Base-by-base conservation (phyloP, 1,140 invertebrate genomes). In the Saccostrea echinata region DNA sequence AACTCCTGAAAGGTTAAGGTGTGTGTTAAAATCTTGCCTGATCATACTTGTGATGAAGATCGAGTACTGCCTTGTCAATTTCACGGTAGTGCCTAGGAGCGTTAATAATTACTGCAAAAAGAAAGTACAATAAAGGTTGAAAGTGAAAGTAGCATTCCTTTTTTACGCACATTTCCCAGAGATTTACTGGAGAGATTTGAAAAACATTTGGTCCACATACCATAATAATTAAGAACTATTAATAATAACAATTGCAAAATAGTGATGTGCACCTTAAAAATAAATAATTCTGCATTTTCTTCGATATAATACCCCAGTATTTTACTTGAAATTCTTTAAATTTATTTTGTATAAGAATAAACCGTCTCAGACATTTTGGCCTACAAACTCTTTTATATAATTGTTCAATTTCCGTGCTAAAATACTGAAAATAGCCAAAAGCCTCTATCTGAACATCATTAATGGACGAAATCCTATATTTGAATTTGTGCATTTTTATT, bases 391-490 rank as follows among this genome's bases (percentile, higher is more conserved):
- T 76, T 16, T 1, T 16, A 4, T 24, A 76, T 76, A 76, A 76
- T 76, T 76, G 68, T 76, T 27, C 24, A 33, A 76, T 76, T 76
- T 76, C 68, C 11, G 27, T 27, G 27, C 12, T 3, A 33, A 30
- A 13, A 27, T 76, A 30, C 68, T 76, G 68, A 27, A 76, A 76
- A 76, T 76, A 76, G 68, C 68, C 4, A 76, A 27, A 76, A 30
- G 27, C 27, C 30, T 33, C 30, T 30, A 16, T 35, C 68, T 30
- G 27, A 24, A 76, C 68, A 27, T 33, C 68, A 76, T 76, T 76
- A 16, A 33, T 76, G 27, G 24, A 30, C 68, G 68, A 76, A 76
- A 76, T 76, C 27, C 68, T 76, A 76, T 76, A 76, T 76, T 76
- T 76, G 68, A 76, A 30, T 35, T 76, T 27, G 24, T 76, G 24